phyloP scores from a whole-genome alignment of 2,797 vertebrate genomes.

The Pantherophis alleghaniensis region DNA sequence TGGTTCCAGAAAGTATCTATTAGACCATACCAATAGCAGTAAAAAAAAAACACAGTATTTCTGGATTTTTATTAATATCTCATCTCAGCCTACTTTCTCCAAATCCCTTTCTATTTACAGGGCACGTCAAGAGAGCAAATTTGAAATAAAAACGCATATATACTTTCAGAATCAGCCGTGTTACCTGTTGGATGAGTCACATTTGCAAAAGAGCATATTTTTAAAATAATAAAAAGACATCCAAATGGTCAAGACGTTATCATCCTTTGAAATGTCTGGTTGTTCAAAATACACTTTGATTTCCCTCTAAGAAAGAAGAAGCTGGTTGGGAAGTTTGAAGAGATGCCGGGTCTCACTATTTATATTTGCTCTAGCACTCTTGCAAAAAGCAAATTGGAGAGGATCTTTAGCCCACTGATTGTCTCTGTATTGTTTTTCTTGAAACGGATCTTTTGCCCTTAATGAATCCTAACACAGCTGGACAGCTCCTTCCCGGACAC shows the following conservation, averaged over 20 bases:
- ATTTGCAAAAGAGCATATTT: slow-evolving; percentile 44
- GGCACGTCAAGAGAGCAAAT: slow-evolving; percentile 40
- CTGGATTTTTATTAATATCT: slow-evolving; percentile 34
- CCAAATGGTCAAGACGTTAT: slow-evolving; percentile 64
- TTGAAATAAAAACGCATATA: slow-evolving; percentile 13
- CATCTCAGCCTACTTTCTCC: neutral
- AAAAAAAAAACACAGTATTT: slow-evolving; percentile 16
- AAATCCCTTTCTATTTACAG: slow-evolving; percentile 33
- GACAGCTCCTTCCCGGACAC: slow-evolving; percentile 93
- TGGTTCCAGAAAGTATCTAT: slow-evolving; percentile 48
- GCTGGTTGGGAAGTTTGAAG: slow-evolving; percentile 69
- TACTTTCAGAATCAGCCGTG: slow-evolving; percentile 58
- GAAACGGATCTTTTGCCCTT: slow-evolving; percentile 90
- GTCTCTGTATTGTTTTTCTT: slow-evolving; percentile 94
- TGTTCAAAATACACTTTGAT: slow-evolving; percentile 74
- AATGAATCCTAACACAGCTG: slow-evolving; percentile 98
- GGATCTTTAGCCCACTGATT: slow-evolving; percentile 88
- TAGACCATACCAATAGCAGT: slow-evolving; percentile 34
- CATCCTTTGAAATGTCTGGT: slow-evolving; percentile 65
- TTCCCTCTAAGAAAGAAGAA: slow-evolving; percentile 64
- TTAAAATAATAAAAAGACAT: slow-evolving; percentile 36
- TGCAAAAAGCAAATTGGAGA: slow-evolving; percentile 84
- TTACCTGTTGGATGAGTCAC: slow-evolving; percentile 69
- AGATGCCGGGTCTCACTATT: slow-evolving; percentile 71
- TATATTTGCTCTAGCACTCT: slow-evolving; percentile 80